Evolutionary conservation across 2,888 invertebrate species (phyloP).

Genomic region (Oscheius sp.): DNA sequence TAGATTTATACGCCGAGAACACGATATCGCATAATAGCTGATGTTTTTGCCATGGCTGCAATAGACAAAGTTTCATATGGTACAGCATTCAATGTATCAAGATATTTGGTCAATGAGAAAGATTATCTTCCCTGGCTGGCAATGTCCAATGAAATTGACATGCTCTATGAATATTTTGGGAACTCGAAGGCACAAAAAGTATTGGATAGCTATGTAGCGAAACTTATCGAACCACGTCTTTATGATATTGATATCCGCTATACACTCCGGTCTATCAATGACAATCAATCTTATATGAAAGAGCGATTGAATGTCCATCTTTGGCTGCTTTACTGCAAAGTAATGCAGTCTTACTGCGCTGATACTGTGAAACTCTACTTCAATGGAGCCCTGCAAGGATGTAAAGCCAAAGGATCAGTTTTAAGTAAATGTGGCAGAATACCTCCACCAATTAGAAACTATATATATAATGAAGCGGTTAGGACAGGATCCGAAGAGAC

Average conservation of each 20-base stretch:
- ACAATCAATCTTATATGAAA: constrained; percentile 6
- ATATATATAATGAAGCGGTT: constrained; percentile 64
- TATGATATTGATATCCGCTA: constrained; percentile 17
- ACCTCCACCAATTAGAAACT: constrained; percentile 55
- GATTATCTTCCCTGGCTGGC: constrained; percentile 23
- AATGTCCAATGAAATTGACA: not conserved
- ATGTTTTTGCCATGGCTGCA: constrained; percentile 45
- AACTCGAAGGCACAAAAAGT: not conserved
- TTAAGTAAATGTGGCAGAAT: constrained; percentile 55
- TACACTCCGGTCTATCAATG: not conserved
- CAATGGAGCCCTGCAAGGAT: constrained; percentile 37
- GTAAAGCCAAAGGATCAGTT: constrained; percentile 36
- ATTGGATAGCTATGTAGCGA: too few relatives aligned
- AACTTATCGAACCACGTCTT: not conserved
- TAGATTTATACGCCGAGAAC: constrained; percentile 37
- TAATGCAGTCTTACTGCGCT: constrained; percentile 42
- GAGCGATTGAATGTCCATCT: constrained; percentile 13
- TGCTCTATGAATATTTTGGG: constrained; percentile 8
- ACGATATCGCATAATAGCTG: constrained; percentile 45
- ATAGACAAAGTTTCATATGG: constrained; percentile 40
- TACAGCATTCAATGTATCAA: constrained; percentile 35
- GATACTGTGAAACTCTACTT: constrained; percentile 34
- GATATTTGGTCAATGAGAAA: constrained; percentile 42
- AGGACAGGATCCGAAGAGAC: constrained; percentile 51
- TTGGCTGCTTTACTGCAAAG: constrained; percentile 31